These are phyloP conservation scores for Eremobia ochroleuca DNA, from an alignment of 2,888 invertebrate genomes.

Conservation along the genomic window DNA sequence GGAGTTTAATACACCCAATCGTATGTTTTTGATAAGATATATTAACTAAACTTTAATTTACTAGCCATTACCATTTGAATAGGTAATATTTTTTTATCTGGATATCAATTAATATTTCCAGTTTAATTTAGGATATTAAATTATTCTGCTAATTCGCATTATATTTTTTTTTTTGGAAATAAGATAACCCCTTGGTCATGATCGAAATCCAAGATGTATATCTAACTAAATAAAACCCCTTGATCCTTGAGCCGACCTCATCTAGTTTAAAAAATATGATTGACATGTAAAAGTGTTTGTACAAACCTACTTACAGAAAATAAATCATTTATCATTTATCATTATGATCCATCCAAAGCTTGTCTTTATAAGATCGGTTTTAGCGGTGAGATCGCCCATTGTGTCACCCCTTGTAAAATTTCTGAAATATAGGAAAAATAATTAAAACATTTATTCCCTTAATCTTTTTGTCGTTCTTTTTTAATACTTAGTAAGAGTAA, in stretches of 20 bases:
- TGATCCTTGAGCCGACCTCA: too few relatives aligned
- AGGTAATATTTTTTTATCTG: neutral
- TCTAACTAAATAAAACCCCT: conserved; percentile 1
- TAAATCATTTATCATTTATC: too few relatives aligned
- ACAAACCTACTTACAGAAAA: too few relatives aligned
- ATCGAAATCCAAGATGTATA: neutral
- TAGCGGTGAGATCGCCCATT: neutral
- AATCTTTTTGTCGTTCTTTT: too few relatives aligned
- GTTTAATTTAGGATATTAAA: conserved; percentile 12
- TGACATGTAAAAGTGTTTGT: too few relatives aligned
- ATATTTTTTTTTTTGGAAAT: neutral
- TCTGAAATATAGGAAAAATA: neutral
- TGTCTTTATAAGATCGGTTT: neutral
- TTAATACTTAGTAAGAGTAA: too few relatives aligned
- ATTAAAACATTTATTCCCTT: too few relatives aligned
- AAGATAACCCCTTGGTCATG: neutral
- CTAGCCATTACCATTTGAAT: neutral
- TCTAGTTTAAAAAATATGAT: too few relatives aligned
- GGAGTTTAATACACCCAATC: neutral
- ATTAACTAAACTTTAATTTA: conserved; percentile 7
- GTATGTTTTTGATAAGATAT: conserved; percentile 19
- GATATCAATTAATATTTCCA: conserved; percentile 18
- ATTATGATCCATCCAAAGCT: neutral
- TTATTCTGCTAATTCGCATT: neutral
- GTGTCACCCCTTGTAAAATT: neutral